A percentile compares a stretch with the other conserved stretches of the same genome.
These are phyloP conservation scores for Pomatorhinus ruficollis DNA, from an alignment of 2,113 vertebrate species.

Conservation along the genomic window DNA sequence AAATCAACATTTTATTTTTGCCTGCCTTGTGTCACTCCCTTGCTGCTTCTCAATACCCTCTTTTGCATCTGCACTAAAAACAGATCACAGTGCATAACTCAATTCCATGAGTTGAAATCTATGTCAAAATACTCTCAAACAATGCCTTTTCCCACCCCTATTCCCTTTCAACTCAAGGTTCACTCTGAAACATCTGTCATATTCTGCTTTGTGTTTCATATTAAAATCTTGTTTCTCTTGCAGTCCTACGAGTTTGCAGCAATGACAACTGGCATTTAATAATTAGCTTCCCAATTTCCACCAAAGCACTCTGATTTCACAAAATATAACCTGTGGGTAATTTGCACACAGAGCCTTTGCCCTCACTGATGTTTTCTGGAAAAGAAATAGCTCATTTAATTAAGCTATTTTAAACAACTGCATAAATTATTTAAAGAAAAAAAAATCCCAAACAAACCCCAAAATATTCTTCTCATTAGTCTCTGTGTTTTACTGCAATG, in stretches of 20 bases:
- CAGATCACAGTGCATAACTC: neutral
- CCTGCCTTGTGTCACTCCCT: fast-evolving
- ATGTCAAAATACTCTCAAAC: neutral
- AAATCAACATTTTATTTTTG: neutral
- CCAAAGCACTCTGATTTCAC: neutral
- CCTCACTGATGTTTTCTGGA: neutral
- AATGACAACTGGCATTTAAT: constrained; percentile 4
- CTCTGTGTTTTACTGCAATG: neutral
- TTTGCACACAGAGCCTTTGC: neutral
- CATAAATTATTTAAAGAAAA: neutral
- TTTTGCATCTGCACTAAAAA: neutral
- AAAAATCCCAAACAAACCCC: neutral
- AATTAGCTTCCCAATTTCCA: constrained; percentile 15
- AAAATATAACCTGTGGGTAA: neutral
- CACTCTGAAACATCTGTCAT: neutral
- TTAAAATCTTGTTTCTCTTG: neutral
- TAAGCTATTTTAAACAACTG: neutral
- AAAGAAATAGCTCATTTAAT: constrained; percentile 4
- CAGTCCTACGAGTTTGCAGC: neutral
- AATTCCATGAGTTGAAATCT: neutral
- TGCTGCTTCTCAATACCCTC: neutral
- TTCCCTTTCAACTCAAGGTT: neutral
- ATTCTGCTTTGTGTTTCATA: neutral
- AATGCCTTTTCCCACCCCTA: fast-evolving
- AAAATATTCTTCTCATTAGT: neutral